Evolutionary conservation across 1,140 invertebrate species (phyloP).

Genomic region (Drosophila rufa): DNA sequence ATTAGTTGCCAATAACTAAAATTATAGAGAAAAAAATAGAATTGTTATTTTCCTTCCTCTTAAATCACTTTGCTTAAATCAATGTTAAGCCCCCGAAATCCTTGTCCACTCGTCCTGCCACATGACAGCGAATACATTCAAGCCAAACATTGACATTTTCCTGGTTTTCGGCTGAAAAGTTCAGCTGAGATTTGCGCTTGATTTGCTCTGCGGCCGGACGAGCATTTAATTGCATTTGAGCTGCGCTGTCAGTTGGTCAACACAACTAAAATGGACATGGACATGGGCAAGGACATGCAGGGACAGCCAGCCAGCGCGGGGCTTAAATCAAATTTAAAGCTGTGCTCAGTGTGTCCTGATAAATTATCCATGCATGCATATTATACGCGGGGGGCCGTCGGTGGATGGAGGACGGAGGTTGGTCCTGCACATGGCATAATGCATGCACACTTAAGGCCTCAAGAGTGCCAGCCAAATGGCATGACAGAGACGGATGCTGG

Average conservation of each 20-base stretch:
- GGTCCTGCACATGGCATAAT: slow-evolving; percentile 48
- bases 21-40: no score
- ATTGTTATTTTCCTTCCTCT: no score
- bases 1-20: no score
- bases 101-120: no score
- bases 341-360: slow-evolving; percentile 36
- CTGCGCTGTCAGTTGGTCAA: slow-evolving; percentile 30
- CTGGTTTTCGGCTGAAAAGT: slow-evolving; percentile 10
- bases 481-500: slow-evolving; percentile 64
- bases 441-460: slow-evolving; percentile 75
- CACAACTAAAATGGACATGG: slow-evolving; percentile 10
- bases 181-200: slow-evolving; percentile 27
- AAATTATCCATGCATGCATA: slow-evolving; percentile 58
- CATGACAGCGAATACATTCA: no score
- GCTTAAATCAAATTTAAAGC: slow-evolving; percentile 63
- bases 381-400: slow-evolving; percentile 3
- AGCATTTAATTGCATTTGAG: slow-evolving; percentile 55
- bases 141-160: slow-evolving; percentile 12
- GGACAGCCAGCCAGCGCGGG: not conserved
- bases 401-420: not conserved
- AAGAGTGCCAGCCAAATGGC: slow-evolving; percentile 73
- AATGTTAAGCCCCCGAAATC: not conserved
- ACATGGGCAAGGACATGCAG: slow-evolving; percentile 3
- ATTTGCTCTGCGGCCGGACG: slow-evolving; percentile 25
- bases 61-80: not conserved